Conservation (phyloP, 2,888 invertebrate genomes). For the Autographa pulchrina region DNA sequence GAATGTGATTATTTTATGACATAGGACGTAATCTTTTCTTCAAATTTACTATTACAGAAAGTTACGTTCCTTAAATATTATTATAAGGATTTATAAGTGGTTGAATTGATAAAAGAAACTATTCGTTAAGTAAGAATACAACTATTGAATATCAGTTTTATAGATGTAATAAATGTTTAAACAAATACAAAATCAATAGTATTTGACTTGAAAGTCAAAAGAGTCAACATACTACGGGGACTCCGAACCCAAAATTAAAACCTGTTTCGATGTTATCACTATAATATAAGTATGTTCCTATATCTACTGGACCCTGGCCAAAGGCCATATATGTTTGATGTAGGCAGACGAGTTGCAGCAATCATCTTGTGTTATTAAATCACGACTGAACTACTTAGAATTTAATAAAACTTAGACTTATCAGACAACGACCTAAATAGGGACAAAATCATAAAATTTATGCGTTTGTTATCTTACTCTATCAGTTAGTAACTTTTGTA, state of each 20-base stretch:
- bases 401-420: background rate
- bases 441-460: background rate
- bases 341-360: background rate
- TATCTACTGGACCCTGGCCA: background rate
- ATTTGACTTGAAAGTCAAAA: background rate
- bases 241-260: conserved; percentile 2
- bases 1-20: background rate
- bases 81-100: too few relatives aligned
- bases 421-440: conserved; percentile 18
- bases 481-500: background rate
- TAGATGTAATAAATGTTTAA: background rate
- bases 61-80: too few relatives aligned
- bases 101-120: too few relatives aligned
- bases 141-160: too few relatives aligned
- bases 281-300: background rate
- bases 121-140: too few relatives aligned
- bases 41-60: too few relatives aligned
- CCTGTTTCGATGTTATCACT: background rate
- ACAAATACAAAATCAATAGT: background rate
- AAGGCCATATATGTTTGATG: background rate
- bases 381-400: background rate
- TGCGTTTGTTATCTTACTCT: conserved; percentile 1
- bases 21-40: too few relatives aligned
- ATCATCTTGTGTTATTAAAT: background rate
- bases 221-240: background rate